Conservation (phyloP, 2,113 vertebrate species). For the Heterotis niloticus region DNA sequence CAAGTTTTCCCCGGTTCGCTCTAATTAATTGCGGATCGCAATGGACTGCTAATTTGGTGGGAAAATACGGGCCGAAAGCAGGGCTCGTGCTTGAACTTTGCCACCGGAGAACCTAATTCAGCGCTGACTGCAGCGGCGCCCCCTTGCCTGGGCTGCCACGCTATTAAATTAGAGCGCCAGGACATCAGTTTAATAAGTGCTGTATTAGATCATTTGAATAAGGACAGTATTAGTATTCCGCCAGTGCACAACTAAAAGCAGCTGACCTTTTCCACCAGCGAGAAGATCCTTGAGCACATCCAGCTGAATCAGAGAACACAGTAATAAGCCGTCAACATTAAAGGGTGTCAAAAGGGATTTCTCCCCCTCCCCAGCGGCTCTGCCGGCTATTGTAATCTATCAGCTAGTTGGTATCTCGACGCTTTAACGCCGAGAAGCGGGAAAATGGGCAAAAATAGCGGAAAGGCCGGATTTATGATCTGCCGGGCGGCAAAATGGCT, state of each 20-base stretch:
- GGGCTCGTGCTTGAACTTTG: conserved; percentile 85
- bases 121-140: conserved; percentile 74
- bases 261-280: conserved; percentile 95
- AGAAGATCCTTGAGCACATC: conserved; percentile 96
- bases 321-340: conserved; percentile 87
- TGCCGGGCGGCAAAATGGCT: conserved; percentile 54
- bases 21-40: conserved; percentile 88
- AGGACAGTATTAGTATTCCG: conserved; percentile 97
- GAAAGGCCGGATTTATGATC: conserved; percentile 66
- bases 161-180: conserved; percentile 95
- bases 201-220: conserved; percentile 98
- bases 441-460: conserved; percentile 58
- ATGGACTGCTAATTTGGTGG: conserved; percentile 88
- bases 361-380: conserved; percentile 46
- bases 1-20: conserved; percentile 88
- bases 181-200: conserved; percentile 98
- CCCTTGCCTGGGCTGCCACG: conserved; percentile 75
- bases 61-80: conserved; percentile 82
- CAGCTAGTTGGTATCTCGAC: conserved; percentile 58
- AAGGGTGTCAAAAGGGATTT: conserved; percentile 80
- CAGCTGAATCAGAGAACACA: conserved; percentile 81
- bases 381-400: conserved; percentile 66
- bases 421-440: conserved; percentile 59
- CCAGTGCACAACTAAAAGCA: conserved; percentile 92
- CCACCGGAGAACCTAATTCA: conserved; percentile 81